Conservation (phyloP, 2,113 vertebrate species). For the Carettochelys insculpta region DNA sequence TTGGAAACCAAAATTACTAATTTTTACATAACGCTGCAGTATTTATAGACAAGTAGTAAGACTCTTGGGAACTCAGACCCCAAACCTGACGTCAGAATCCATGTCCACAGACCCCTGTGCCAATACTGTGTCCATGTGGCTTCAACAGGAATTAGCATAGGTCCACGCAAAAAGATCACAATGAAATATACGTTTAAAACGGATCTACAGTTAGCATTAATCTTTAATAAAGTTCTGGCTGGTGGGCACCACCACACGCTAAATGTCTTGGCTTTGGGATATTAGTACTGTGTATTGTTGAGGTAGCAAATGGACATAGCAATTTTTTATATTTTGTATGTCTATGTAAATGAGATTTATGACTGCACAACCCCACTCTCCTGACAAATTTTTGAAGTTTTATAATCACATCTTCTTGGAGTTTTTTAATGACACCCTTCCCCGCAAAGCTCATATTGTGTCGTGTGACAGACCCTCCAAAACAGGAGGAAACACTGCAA, state of each 20-base stretch:
- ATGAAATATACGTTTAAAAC: conserved; percentile 18
- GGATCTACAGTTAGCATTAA: not conserved
- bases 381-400: conserved; percentile 9
- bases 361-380: not conserved
- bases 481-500: not conserved
- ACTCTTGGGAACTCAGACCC: rapidly evolving
- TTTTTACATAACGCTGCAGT: not conserved
- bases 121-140: rapidly evolving
- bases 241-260: conserved; percentile 12
- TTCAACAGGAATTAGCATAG: rapidly evolving
- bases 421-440: rapidly evolving
- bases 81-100: rapidly evolving
- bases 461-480: rapidly evolving
- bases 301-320: not conserved
- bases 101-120: rapidly evolving
- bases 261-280: conserved; percentile 10
- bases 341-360: not conserved
- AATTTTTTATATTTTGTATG: too few species aligned
- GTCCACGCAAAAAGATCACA: not conserved
- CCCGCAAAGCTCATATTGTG: not conserved
- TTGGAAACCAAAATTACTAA: not conserved
- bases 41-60: not conserved
- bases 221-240: conserved; percentile 40
- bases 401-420: not conserved
- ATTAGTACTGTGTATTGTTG: not conserved